Evolutionary conservation across 1,140 invertebrate species (phyloP).

Genomic region (Lethrus apterus): DNA sequence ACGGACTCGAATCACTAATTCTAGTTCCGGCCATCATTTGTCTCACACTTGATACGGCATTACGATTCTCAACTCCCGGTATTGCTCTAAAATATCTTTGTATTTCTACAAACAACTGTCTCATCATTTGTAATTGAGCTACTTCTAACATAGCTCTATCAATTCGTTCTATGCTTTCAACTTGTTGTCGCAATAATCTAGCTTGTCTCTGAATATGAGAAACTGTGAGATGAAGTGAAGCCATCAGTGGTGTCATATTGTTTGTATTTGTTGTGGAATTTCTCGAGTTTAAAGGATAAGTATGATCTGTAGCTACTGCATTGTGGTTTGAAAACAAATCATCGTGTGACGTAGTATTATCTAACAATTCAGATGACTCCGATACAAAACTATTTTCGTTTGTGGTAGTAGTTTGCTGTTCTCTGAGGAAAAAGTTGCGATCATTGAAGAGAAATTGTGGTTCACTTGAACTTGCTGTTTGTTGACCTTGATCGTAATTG

Average conservation of each 20-base stretch:
- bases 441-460: constrained; percentile 23
- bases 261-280: constrained; percentile 27
- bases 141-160: constrained; percentile 42
- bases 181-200: constrained; percentile 30
- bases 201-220: constrained; percentile 37
- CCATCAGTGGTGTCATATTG: constrained; percentile 32
- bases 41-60: constrained; percentile 33
- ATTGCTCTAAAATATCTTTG: constrained; percentile 45
- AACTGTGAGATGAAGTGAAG: constrained; percentile 35
- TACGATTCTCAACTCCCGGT: constrained; percentile 22
- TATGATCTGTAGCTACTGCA: constrained; percentile 35
- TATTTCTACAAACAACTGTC: constrained; percentile 56
- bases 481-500: neutral
- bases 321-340: constrained; percentile 8
- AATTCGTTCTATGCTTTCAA: constrained; percentile 37
- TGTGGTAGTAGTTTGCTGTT: constrained; percentile 8
- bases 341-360: constrained; percentile 4
- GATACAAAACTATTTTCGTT: neutral
- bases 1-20: constrained; percentile 38
- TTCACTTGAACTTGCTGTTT: neutral
- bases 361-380: neutral
- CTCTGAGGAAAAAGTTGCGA: constrained; percentile 30
- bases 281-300: constrained; percentile 30
- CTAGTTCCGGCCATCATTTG: constrained; percentile 41
- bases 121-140: constrained; percentile 50